phyloP scores from a whole-genome alignment of 1,140 invertebrate species.

The Nasonia longicornis region DNA sequence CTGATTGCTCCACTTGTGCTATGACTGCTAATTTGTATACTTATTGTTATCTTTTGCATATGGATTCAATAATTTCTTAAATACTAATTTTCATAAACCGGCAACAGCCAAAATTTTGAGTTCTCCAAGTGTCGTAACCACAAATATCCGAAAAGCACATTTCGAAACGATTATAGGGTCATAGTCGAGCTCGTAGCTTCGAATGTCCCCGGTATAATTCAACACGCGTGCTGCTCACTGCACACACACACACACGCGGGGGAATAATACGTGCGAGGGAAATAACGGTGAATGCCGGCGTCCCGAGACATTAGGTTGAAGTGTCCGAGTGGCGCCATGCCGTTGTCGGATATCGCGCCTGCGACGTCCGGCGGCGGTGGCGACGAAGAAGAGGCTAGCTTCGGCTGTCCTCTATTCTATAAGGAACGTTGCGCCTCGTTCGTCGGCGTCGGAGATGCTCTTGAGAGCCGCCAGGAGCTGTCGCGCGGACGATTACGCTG shows the following conservation, averaged over 20 bases:
- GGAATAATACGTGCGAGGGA: slow-evolving; percentile 25
- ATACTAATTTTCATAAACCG: too few species aligned
- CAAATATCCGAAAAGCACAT: slow-evolving; percentile 40
- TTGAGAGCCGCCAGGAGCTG: slow-evolving; percentile 10
- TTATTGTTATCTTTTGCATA: too few species aligned
- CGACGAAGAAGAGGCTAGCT: background rate
- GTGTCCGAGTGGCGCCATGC: slow-evolving; percentile 50
- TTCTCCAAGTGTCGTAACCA: slow-evolving; percentile 21
- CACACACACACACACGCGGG: background rate
- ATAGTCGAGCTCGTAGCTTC: slow-evolving; percentile 25
- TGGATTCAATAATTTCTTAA: too few species aligned
- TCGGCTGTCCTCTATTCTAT: background rate
- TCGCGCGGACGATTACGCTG: background rate
- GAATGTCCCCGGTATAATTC: slow-evolving; percentile 14
- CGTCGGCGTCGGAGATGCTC: background rate
- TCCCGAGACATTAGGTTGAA: slow-evolving; percentile 49
- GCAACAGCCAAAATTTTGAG: background rate
- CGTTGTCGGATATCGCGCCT: slow-evolving; percentile 24
- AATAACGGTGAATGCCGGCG: slow-evolving; percentile 46
- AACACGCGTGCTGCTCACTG: background rate
- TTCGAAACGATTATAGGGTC: slow-evolving; percentile 43
- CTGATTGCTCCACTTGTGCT: too few species aligned
- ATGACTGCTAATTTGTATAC: too few species aligned
- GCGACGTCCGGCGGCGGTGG: background rate
- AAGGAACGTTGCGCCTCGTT: background rate